phyloP scores from a whole-genome alignment of 2,113 vertebrate genomes.

The Anas platyrhynchos region DNA sequence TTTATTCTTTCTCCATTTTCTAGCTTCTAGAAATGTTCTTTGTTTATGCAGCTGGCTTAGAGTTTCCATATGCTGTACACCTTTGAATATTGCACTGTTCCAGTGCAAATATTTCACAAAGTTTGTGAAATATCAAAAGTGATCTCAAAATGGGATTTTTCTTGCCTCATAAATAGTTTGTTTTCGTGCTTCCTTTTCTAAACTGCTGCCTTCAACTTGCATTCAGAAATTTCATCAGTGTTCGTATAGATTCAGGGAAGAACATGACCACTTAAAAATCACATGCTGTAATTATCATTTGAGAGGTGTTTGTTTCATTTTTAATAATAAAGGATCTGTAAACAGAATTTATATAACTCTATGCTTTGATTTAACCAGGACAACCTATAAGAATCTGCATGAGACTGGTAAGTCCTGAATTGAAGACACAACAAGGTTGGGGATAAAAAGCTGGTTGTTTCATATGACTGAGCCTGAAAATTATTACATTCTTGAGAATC shows the following conservation, averaged over 20 bases:
- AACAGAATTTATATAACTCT: too few species aligned
- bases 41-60: neutral
- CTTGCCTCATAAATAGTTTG: neutral
- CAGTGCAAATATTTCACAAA: neutral
- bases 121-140: neutral
- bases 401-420: neutral
- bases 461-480: neutral
- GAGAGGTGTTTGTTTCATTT: neutral
- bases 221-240: neutral
- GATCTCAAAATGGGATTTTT: neutral
- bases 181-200: neutral
- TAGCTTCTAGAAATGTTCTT: neutral
- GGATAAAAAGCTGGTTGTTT: neutral
- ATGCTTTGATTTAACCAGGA: too few species aligned
- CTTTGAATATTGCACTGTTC: neutral
- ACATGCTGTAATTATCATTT: neutral
- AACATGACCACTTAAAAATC: neutral
- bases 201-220: neutral
- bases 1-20: neutral
- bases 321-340: neutral
- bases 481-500: neutral
- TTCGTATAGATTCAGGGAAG: neutral
- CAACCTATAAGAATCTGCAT: neutral
- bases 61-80: neutral
- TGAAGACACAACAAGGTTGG: neutral